Evolutionary conservation across 2,888 invertebrate genomes (phyloP).

Genomic region (Scotopteryx bipunctaria): DNA sequence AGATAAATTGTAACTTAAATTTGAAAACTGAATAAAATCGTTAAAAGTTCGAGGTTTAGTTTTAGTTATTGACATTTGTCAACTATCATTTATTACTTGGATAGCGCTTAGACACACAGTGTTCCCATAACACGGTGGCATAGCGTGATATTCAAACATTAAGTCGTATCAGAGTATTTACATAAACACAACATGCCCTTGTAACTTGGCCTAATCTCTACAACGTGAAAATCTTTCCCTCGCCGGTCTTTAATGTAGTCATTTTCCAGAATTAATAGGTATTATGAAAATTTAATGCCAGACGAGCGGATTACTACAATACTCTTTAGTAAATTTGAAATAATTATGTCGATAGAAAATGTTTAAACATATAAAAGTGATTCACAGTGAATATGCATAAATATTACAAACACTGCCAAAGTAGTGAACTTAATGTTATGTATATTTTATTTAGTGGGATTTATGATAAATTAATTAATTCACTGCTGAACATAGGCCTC

Average conservation of each 20-base stretch:
- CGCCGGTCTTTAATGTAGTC: conserved; percentile 30
- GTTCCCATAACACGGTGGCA: conserved; percentile 9
- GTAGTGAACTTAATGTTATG: no score
- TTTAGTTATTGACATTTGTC: no score
- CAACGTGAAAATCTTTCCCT: conserved; percentile 44
- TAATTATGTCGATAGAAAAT: neutral
- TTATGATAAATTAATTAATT: no score
- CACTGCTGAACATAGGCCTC: no score
- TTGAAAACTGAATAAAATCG: no score
- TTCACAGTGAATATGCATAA: no score
- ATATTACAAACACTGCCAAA: no score
- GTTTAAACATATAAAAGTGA: no score
- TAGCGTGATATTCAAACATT: conserved; percentile 50
- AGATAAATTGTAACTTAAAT: no score
- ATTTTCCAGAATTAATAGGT: conserved; percentile 31
- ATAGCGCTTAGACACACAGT: neutral
- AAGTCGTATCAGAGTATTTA: conserved; percentile 50
- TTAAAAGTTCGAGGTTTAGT: no score
- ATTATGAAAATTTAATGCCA: conserved; percentile 33
- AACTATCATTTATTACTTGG: no score
- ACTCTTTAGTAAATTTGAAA: conserved; percentile 1
- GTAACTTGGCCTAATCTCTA: conserved; percentile 47
- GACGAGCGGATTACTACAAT: conserved; percentile 15
- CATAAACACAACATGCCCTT: conserved; percentile 49
- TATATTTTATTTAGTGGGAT: no score